Evolutionary conservation across 2,113 vertebrate species (phyloP), one percentile per base, ranked within the genome.

Genomic region (Plecotus auritus): DNA sequence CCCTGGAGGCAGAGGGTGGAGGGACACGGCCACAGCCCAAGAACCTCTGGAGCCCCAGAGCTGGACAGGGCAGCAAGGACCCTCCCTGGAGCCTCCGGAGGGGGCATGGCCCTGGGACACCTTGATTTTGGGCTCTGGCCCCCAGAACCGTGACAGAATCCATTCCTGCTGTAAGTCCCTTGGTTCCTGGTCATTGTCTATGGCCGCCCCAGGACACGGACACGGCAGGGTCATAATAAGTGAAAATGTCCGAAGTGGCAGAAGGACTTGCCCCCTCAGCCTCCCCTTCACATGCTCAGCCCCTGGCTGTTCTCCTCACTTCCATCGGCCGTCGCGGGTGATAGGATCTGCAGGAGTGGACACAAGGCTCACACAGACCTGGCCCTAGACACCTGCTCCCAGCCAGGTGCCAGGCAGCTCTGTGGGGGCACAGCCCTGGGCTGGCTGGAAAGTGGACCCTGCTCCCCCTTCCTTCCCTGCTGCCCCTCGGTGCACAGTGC

Each of bases 101-200:
- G 12, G 18, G 66, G n/a, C 0, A 0, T 0, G 5, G 28, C 81
- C 67, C 20, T 26, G 22, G 49, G 9, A 40, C 23, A 4, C 37
- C 67, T 11, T 30, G 37, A 2, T 12, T 61, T n/a, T 9, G 45
- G 20, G 32, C 67, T 78, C 66, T 22, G 11, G 42, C 17, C 30
- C 22, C 69, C 51, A n/a, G 30, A 42, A 5, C 30, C 10, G 0
- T 0, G 2, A 67, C 14, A 17, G 35, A 35, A 1, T 4, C 69
- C 7, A 6, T 1, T 59, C 37, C 93, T 23, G 10, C 14, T 16
- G 69, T 28, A 22, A 30, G 30, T 4, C 32, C 18, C 16, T 11
- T 0, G 4, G 10, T 9, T 17, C 40, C 20, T 20, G 45, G 30
- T 5, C 40, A 1, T 18, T 35, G 10, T 32, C 3, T 23, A 5